Percentiles rank a stretch among this genome's conserved stretches.
phyloP scores from a whole-genome alignment of 2,797 vertebrate species.

The Sebastes oblongus region DNA sequence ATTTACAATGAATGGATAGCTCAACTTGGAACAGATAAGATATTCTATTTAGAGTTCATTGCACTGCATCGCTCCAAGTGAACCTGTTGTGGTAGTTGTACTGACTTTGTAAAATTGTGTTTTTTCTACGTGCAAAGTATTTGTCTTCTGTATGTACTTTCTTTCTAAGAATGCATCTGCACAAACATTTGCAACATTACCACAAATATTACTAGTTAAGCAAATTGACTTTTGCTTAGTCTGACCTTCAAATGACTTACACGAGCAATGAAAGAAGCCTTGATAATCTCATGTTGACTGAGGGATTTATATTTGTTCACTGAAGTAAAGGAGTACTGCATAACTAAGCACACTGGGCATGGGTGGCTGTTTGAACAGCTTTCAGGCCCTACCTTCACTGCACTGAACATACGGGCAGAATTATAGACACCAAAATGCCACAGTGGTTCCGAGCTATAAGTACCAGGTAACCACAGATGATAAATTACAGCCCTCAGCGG shows the following conservation, averaged over 20 bases:
- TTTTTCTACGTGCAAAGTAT: background rate
- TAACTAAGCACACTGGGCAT: conserved; percentile 7
- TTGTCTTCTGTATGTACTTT: too few relatives aligned
- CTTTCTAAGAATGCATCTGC: too few relatives aligned
- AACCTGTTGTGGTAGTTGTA: background rate
- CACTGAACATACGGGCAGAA: conserved; percentile 45
- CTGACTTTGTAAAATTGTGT: background rate
- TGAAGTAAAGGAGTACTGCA: conserved; percentile 21
- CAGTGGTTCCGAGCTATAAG: conserved; percentile 26
- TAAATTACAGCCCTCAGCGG: conserved; percentile 56
- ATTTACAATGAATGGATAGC: conserved; percentile 46
- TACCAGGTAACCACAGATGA: conserved; percentile 52
- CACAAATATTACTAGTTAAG: background rate
- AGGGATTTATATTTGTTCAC: conserved; percentile 49
- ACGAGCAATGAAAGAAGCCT: background rate
- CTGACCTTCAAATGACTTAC: conserved; percentile 46
- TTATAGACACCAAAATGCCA: conserved; percentile 54
- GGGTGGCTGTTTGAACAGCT: conserved; percentile 29
- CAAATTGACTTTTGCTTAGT: conserved; percentile 20
- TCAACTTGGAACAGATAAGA: conserved; percentile 25
- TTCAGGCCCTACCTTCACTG: conserved; percentile 32
- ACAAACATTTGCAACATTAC: background rate
- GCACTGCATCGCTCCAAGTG: background rate
- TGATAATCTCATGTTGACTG: conserved; percentile 47
- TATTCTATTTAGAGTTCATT: conserved; percentile 20